These are phyloP conservation scores for Orbicella faveolata DNA, from an alignment of 64 coral and sea anemone species.

Conservation along the genomic window DNA sequence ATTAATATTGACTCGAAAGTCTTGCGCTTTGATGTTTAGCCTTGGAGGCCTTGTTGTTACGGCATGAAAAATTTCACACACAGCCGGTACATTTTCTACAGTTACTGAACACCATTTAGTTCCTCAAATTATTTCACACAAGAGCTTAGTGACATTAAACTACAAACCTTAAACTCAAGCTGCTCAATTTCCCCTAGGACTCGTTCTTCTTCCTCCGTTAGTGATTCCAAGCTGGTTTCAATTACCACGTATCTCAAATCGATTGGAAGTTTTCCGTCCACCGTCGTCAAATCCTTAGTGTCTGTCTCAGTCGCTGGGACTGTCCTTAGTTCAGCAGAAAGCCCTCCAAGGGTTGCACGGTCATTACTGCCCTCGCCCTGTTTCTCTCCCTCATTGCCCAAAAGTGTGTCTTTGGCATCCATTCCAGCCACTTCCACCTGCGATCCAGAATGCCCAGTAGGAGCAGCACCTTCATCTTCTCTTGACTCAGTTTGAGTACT, in stretches of 20 bases:
- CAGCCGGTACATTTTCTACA: too few relatives aligned
- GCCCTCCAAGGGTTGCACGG: not conserved
- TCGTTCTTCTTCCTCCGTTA: conserved; percentile 23
- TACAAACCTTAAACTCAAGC: conserved; percentile 32
- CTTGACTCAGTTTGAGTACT: not conserved
- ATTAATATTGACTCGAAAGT: too few relatives aligned
- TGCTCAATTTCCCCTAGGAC: conserved; percentile 21
- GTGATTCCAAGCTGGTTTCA: not conserved
- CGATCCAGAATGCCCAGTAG: not conserved
- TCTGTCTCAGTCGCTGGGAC: not conserved
- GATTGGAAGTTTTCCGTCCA: conserved; percentile 27
- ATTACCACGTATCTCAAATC: conserved; percentile 20
- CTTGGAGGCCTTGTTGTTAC: too few relatives aligned
- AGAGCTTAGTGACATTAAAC: not conserved
- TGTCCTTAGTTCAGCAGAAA: not conserved
- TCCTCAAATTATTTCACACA: not conserved
- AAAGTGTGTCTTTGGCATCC: not conserved
- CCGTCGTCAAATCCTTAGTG: not conserved
- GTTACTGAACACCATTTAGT: not conserved
- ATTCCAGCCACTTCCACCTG: not conserved
- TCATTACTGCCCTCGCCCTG: not conserved
- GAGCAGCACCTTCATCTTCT: not conserved
- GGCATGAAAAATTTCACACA: too few relatives aligned
- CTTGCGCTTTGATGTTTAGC: too few relatives aligned
- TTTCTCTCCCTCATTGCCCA: not conserved